Base-by-base conservation (phyloP, 2,797 vertebrate species). In the Mormyrus hasselquistii region DNA sequence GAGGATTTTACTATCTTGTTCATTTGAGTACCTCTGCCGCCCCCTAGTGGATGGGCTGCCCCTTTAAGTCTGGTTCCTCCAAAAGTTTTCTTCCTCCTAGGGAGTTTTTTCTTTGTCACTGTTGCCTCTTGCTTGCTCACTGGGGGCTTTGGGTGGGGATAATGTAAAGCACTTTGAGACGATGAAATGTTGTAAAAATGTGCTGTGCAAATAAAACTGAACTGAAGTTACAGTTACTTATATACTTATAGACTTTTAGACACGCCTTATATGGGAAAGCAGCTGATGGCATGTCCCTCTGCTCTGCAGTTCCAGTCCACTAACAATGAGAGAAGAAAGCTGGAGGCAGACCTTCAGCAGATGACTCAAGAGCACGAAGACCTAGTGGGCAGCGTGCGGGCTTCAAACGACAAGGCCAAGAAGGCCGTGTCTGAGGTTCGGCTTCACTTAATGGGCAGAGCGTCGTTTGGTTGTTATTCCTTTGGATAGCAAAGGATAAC, bases 321-420 rank as follows among this genome's bases (percentile, higher is more conserved):
- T 86, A 94, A 95, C 91, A 94, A 89, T 0, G 93, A 93, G 87
- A 96, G 96, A 94, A 96, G 97, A 92, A 96, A 97, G 93, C 95
- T 97, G 93, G 97, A 97, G 94, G 95, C 94, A 91, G 96, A 97
- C 84, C 88, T 96, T 10, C 96, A 97, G 93, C 94, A 96, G 88
- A 88, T 96, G 88, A 94, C 94, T 89, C 95, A 96, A 87, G 96
- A 96, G 92, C 95, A 96, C 0, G 96, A 97, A 91, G 96, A 97
- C 90, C 93, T 96, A 82, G 93, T 95, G 88, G 93, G 88, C 0
- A 95, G 96, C 90, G 90, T 96, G 22, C 93, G 95, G 47, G 93
- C 93, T 88, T 92, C 94, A 89, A 93, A 93, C 7, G 96, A 97
- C 87, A 95, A 95, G 94, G 92, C 94, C 92, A 97, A 97, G 94